Evolutionary conservation across 2,888 invertebrate genomes (phyloP), one percentile per base, ranked within the genome.

Genomic region (Neocrepidodera transversa): DNA sequence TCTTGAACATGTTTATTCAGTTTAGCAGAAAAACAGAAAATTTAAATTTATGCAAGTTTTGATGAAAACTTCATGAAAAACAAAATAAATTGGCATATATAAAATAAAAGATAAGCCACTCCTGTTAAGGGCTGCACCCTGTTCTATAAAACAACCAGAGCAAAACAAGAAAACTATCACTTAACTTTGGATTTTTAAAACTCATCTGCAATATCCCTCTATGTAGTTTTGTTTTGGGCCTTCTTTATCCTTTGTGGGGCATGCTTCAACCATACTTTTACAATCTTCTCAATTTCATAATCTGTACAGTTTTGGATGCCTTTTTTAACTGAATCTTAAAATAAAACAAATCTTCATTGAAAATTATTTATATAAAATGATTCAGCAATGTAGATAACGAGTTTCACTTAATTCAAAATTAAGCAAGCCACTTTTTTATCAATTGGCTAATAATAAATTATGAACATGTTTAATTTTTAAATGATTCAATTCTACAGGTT

Each of bases 241-340:
- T 32, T 43, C 16, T 43, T 45, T 23, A 35, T 23, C 16, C 45
- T 35, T 23, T 54, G 45, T 14, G 16, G 23, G 26, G 36, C 45
- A 43, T 54, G 43, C 23, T 54, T 54, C 17, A 54, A 23, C 40
- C 49, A 55, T 17, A 40, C 32, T 40, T 55, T 55, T 23, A 28
- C 35, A 20, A 48, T 23, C 18, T 55, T 55, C 17, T 18, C 42
- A n/a, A 55, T 48, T 13, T 55, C 53, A 43, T 38, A 10, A 16
- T 38, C 38, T 14, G 38, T 16, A 11, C 16, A 20, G 14, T 28
- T 43, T 23, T 13, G 17, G 23, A 43, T 35, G 20, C 32, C 23
- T 45, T 32, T 32, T 36, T 28, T 18, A 36, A 40, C 38, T 10
- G 36, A 32, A 32, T 55, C 38, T 47, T 16, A 20, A 18, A 45